These are phyloP conservation scores for Coracopsis vasa DNA, from an alignment of 2,113 vertebrate species.

Conservation along the genomic window DNA sequence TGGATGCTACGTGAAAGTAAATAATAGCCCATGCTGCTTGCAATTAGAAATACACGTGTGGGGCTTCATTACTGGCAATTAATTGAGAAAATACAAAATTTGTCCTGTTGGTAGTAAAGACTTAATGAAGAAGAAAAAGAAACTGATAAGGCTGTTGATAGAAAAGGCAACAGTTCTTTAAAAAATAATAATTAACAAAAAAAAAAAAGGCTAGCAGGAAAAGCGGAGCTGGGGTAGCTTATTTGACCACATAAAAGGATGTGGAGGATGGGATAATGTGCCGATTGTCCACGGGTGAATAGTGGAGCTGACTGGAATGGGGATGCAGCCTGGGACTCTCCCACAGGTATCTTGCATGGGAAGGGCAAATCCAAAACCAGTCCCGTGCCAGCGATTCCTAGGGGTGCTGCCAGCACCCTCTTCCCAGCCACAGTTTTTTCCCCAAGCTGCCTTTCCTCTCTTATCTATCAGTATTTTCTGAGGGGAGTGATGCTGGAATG, in stretches of 20 bases:
- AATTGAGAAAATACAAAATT: neutral
- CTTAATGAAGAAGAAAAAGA: neutral
- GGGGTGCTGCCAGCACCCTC: neutral
- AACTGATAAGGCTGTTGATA: neutral
- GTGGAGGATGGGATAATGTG: neutral
- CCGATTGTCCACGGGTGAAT: neutral
- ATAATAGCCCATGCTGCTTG: neutral
- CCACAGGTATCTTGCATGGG: neutral
- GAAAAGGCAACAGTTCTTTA: neutral
- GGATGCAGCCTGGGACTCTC: neutral
- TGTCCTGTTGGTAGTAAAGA: neutral
- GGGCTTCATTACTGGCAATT: neutral
- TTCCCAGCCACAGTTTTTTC: fast-evolving
- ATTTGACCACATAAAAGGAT: neutral
- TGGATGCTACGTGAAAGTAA: neutral
- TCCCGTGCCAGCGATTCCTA: fast-evolving
- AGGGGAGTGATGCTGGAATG: neutral
- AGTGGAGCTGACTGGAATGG: neutral
- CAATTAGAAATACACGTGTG: neutral
- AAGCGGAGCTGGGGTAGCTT: neutral
- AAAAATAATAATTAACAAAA: neutral
- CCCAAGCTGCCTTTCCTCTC: neutral
- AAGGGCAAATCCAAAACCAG: neutral
- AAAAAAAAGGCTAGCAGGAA: neutral
- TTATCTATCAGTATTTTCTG: fast-evolving